These are phyloP conservation scores for Enteromius paludinosus DNA, from an alignment of 2,797 vertebrate genomes.

Conservation along the genomic window DNA sequence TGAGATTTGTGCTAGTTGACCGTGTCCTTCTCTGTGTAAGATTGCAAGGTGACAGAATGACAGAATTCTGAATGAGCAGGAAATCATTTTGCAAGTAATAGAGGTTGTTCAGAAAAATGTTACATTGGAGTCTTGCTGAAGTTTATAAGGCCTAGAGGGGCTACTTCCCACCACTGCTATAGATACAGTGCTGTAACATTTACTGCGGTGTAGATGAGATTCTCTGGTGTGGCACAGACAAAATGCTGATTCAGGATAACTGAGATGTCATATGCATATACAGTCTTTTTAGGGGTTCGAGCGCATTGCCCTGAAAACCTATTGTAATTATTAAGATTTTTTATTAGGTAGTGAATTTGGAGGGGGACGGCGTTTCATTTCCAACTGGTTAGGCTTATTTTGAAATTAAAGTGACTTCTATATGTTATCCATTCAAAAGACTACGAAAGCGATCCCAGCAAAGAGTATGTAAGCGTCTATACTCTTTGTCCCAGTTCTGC, in stretches of 20 bases:
- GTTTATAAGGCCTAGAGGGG: neutral
- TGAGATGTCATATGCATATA: neutral
- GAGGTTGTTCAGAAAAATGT: neutral
- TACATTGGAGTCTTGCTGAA: neutral
- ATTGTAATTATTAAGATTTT: too few relatives aligned
- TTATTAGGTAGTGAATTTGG: too few relatives aligned
- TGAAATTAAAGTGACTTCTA: too few relatives aligned
- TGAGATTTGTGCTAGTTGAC: neutral
- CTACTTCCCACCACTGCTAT: neutral
- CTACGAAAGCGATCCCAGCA: too few relatives aligned
- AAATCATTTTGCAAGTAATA: neutral
- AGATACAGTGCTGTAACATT: slow-evolving; percentile 1
- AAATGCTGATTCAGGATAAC: neutral
- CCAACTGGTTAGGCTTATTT: too few relatives aligned
- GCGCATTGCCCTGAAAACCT: too few relatives aligned
- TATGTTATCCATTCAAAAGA: too few relatives aligned
- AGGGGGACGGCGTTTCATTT: too few relatives aligned
- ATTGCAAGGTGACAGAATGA: neutral
- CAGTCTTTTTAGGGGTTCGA: neutral
- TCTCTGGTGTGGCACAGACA: neutral
- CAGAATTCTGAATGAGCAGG: slow-evolving; percentile 1
- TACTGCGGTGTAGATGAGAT: neutral
- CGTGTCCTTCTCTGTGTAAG: neutral
- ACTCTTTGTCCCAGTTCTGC: too few relatives aligned
- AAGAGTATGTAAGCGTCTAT: too few relatives aligned